Evolutionary conservation across 2,888 invertebrate species (phyloP).

Genomic region (Eristalis arbustorum): DNA sequence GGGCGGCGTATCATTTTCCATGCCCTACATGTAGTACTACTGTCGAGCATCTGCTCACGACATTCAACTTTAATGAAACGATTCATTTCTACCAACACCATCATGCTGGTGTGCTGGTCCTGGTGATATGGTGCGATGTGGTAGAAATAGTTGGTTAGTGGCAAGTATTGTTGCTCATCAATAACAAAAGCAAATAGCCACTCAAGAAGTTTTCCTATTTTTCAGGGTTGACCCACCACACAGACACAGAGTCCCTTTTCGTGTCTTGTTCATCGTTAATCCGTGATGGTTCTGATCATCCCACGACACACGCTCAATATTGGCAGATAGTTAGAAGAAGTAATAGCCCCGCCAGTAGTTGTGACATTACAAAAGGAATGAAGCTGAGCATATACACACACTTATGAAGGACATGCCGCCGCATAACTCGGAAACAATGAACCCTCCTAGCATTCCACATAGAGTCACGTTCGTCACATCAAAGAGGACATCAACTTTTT

Average conservation of each 20-base stretch:
- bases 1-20: constrained; percentile 37
- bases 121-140: background rate
- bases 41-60: constrained; percentile 58
- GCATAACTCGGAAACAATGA: constrained; percentile 69
- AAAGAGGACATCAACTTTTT: constrained; percentile 58
- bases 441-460: constrained; percentile 53
- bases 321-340: constrained; percentile 54
- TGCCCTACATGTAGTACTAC: constrained; percentile 30
- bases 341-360: constrained; percentile 51
- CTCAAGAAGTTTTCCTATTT: constrained; percentile 52
- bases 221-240: constrained; percentile 26
- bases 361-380: constrained; percentile 54
- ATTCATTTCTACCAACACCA: background rate
- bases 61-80: constrained; percentile 61
- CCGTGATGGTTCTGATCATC: constrained; percentile 34
- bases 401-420: constrained; percentile 62
- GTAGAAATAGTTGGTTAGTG: constrained; percentile 38
- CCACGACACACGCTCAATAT: constrained; percentile 32
- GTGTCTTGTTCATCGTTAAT: background rate
- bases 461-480: constrained; percentile 67
- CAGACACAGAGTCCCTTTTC: constrained; percentile 17
- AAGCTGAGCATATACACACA: constrained; percentile 43
- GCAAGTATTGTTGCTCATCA: constrained; percentile 52
- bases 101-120: background rate
- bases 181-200: constrained; percentile 65